Base-by-base conservation (phyloP, 2,113 vertebrate genomes). In the Tringa solitaria region DNA sequence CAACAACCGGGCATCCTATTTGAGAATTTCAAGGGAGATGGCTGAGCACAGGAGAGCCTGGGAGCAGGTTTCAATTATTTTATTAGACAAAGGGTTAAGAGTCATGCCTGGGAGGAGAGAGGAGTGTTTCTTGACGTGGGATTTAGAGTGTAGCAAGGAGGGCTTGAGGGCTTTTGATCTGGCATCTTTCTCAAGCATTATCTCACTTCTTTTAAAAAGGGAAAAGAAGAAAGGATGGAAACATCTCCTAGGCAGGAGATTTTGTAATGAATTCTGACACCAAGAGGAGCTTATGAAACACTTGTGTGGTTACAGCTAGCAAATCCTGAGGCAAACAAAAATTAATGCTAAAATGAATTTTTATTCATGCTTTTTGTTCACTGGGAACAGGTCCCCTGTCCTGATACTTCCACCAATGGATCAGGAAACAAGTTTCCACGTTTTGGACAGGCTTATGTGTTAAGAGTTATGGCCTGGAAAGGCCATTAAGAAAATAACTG, bases 1-100 rank as follows among this genome's bases (percentile, higher is more conserved):
- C 94, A 95, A 89, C 45, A 87, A 93, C 81, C 0, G 63, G 77
- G 90, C 89, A 87, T 96, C 81, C 69, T 89, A 61, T 92, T 53
- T 84, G 74, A 95, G 89, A 89, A 84, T 97, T 96, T 95, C 96
- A 92, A 96, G 95, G 81, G 74, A 95, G 61, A 89, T 85, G 67
- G 63, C 61, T 90, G 77, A 83, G 74, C 80, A 87, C 45, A 46
- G 70, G 80, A 87, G 69, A 95, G 61, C 48, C 65, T 37, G 12
- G 90, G 92, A 96, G 88, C 90, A 93, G 92, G 77, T 95, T 97
- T 95, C 96, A 95, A 94, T 96, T 97, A 96, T 94, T 96, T 91
- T 95, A 92, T 93, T 96, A 97, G 84, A 85, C 84, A 87, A 75
- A 85, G 82, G 92, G 94, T 90, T 83, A 95, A 89, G 77, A 95